Base-by-base conservation (phyloP, 2,113 vertebrate species). In the Eleginops maclovinus region DNA sequence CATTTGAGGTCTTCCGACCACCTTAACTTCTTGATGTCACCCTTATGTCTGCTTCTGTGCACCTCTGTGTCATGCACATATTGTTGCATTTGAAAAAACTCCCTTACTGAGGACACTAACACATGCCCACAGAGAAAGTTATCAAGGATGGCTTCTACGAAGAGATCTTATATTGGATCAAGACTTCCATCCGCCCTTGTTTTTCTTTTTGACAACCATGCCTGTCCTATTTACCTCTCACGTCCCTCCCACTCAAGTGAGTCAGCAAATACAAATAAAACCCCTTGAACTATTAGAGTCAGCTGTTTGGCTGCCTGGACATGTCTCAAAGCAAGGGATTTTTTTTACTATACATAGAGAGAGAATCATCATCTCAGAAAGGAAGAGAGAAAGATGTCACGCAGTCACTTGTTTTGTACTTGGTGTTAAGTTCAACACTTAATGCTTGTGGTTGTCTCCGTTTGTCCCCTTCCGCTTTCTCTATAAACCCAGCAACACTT, bases 391-490 rank as follows among this genome's bases (percentile, higher is more conserved):
- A 15, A 60, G 17, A 60, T 60, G 50, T 65, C 70, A 41, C 47
- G 71, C 47, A 73, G 28, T 56, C 43, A 73, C 40, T 56, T 66
- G 46, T 82, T 75, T 55, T 73, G 44, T 50, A 2, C 40, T 54
- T 3, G 3, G 28, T 69, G 21, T 83, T 36, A 7, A 8, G 31
- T 1, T 36, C 56, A 10, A 55, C 19, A 19, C 69, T 22, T 50
- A 22, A 74, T 73, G 67, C 56, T 61, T 83, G 86, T 6, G 79
- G 82, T 82, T 11, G 19, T 6, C 44, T 73, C 71, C 2, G 3
- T 5, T n/a, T 41, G 44, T 22, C 53, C 9, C 40, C 83, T 89
- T 86, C 86, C 83, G 87, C 79, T 84, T 91, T 87, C 58, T 77
- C 21, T 74, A 58, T 50, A 21, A 60, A 44, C 41, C 5, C 60